Evolutionary conservation across 1,140 invertebrate species (phyloP).

Genomic region (Drosophila ananassae): DNA sequence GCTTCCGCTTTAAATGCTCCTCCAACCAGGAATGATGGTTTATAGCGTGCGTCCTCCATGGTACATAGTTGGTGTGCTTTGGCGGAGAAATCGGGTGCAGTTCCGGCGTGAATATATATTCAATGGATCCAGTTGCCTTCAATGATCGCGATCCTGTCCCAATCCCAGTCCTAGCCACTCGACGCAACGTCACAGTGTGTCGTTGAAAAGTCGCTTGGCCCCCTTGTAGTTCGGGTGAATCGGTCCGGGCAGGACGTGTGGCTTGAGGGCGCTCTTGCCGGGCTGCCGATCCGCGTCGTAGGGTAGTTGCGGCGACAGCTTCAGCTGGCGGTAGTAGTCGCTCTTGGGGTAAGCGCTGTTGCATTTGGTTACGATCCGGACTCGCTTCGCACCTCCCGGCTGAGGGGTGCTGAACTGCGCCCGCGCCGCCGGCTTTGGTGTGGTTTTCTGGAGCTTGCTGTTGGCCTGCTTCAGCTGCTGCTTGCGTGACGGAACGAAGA

Average conservation of each 20-base stretch:
- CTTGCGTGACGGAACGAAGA: slow-evolving; percentile 84
- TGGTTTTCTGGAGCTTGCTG: slow-evolving; percentile 43
- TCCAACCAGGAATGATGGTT: not conserved
- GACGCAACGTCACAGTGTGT: slow-evolving; percentile 71
- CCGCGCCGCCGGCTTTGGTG: slow-evolving; percentile 32
- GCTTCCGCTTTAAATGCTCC: slow-evolving; percentile 1
- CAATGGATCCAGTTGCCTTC: not conserved
- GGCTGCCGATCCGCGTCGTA: slow-evolving; percentile 89
- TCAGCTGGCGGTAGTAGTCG: slow-evolving; percentile 89
- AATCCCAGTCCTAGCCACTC: slow-evolving; percentile 30
- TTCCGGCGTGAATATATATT: slow-evolving; percentile 5
- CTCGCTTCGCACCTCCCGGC: slow-evolving; percentile 73
- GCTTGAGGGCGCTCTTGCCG: slow-evolving; percentile 88
- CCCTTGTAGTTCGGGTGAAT: slow-evolving; percentile 90
- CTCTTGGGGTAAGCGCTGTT: slow-evolving; percentile 88
- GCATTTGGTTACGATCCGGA: slow-evolving; percentile 88
- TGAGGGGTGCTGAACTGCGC: slow-evolving; percentile 28
- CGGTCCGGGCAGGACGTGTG: slow-evolving; percentile 87
- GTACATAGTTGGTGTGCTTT: not conserved
- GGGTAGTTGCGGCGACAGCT: slow-evolving; percentile 89
- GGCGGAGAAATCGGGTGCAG: slow-evolving; percentile 1
- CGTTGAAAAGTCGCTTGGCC: slow-evolving; percentile 84
- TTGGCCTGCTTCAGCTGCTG: slow-evolving; percentile 68
- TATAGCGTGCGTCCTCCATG: not conserved
- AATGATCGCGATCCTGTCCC: slow-evolving; percentile 21